phyloP scores from a whole-genome alignment of 2,888 invertebrate species.

The Plemyria rubiginata region DNA sequence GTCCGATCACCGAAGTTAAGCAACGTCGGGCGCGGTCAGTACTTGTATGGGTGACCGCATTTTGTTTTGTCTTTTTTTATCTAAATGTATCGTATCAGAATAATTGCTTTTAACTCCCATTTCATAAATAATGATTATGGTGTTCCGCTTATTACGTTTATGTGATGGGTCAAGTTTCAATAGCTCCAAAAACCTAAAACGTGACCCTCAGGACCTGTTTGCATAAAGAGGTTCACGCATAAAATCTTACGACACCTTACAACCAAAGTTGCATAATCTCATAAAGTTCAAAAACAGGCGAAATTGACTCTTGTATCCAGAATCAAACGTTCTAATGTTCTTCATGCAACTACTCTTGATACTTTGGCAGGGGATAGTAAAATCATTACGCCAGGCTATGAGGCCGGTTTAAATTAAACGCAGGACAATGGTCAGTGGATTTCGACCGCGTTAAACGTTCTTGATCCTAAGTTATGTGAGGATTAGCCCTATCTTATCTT shows the following conservation, averaged over 20 bases:
- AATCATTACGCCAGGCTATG: conserved; percentile 71
- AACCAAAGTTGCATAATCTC: conserved; percentile 48
- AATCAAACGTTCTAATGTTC: conserved; percentile 28
- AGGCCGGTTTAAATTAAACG: conserved; percentile 75
- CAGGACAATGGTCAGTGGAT: conserved; percentile 81
- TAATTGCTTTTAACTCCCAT: conserved; percentile 54
- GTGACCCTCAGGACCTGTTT: conserved; percentile 77
- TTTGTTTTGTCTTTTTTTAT: conserved; percentile 12
- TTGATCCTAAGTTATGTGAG: conserved; percentile 82
- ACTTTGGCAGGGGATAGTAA: conserved; percentile 61
- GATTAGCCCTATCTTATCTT: conserved; percentile 83
- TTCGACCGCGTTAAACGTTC: conserved; percentile 70
- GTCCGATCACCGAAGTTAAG: conserved; percentile 79
- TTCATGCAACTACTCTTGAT: conserved; percentile 17
- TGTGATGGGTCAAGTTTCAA: conserved; percentile 76
- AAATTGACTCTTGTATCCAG: conserved; percentile 43
- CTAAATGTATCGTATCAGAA: conserved; percentile 29
- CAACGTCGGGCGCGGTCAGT: conserved; percentile 77
- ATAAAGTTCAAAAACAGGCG: neutral
- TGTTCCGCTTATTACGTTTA: conserved; percentile 49
- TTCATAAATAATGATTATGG: conserved; percentile 57
- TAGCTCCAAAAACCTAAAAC: conserved; percentile 78
- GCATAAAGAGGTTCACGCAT: conserved; percentile 77
- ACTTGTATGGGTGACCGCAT: conserved; percentile 68
- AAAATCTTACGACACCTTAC: conserved; percentile 80